Conservation (phyloP, 2,797 vertebrate species). For the Malurus splendens region DNA sequence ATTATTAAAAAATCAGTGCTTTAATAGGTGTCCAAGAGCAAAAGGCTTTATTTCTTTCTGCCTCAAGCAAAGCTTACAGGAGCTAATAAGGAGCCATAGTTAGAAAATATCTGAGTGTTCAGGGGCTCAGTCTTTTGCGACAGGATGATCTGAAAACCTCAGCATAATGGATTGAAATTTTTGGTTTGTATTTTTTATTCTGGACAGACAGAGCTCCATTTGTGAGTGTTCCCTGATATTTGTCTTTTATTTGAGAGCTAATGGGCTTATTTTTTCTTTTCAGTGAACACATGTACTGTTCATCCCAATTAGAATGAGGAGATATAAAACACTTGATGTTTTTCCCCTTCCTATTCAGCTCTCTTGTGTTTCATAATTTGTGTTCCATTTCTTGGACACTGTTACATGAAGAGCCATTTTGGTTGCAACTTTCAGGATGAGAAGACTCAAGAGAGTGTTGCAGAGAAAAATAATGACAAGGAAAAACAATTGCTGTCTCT, state of each 20-base stretch:
- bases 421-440: neutral
- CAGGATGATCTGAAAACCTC: neutral
- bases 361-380: slow-evolving; percentile 32
- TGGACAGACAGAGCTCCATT: neutral
- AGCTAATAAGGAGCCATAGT: neutral
- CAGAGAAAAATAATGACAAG: neutral
- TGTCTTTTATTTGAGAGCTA: slow-evolving; percentile 22
- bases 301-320: slow-evolving; percentile 39
- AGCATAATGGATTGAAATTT: neutral
- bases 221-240: slow-evolving; percentile 20
- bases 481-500: neutral
- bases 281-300: slow-evolving; percentile 22
- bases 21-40: neutral
- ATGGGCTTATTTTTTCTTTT: slow-evolving; percentile 44
- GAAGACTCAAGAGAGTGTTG: neutral
- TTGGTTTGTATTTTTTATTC: neutral
- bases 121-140: neutral
- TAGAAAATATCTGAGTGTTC: neutral
- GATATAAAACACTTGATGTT: slow-evolving; percentile 12
- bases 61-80: neutral
- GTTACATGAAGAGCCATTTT: neutral
- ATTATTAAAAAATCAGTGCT: neutral
- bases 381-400: slow-evolving; percentile 24
- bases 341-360: neutral
- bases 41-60: neutral